These are phyloP conservation scores for Pitangus sulphuratus DNA, from an alignment of 2,797 vertebrate genomes.

Conservation along the genomic window DNA sequence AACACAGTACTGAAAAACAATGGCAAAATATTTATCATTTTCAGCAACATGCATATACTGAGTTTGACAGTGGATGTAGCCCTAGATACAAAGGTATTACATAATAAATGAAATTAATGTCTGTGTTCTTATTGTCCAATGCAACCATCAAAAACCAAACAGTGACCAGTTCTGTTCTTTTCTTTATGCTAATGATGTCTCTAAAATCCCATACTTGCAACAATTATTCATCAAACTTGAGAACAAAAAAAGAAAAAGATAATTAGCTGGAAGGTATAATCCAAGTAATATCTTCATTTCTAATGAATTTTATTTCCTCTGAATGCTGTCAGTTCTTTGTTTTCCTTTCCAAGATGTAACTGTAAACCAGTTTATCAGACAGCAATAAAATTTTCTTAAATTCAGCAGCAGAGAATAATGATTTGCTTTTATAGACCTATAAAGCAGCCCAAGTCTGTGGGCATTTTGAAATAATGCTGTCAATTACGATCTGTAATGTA, in stretches of 20 bases:
- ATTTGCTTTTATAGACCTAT: slow-evolving; percentile 55
- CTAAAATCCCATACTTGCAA: neutral
- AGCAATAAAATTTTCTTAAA: slow-evolving; percentile 18
- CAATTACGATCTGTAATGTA: slow-evolving; percentile 59
- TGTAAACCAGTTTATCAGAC: neutral
- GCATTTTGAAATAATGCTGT: slow-evolving; percentile 61
- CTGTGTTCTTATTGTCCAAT: neutral
- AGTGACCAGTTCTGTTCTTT: neutral
- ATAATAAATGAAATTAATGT: neutral
- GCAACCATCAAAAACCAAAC: neutral
- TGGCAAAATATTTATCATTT: neutral
- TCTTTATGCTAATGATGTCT: neutral
- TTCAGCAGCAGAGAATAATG: slow-evolving; percentile 28
- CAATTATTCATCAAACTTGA: neutral
- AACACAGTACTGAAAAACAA: neutral
- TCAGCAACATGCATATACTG: neutral
- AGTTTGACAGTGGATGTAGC: neutral
- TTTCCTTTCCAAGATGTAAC: neutral
- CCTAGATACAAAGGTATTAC: neutral
- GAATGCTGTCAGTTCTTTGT: neutral
- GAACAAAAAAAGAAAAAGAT: neutral
- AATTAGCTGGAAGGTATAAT: neutral
- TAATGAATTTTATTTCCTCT: neutral
- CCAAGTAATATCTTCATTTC: neutral
- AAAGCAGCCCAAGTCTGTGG: slow-evolving; percentile 48